These are phyloP conservation scores for Orthonyx spaldingii DNA, from an alignment of 2,113 vertebrate species.

Conservation along the genomic window DNA sequence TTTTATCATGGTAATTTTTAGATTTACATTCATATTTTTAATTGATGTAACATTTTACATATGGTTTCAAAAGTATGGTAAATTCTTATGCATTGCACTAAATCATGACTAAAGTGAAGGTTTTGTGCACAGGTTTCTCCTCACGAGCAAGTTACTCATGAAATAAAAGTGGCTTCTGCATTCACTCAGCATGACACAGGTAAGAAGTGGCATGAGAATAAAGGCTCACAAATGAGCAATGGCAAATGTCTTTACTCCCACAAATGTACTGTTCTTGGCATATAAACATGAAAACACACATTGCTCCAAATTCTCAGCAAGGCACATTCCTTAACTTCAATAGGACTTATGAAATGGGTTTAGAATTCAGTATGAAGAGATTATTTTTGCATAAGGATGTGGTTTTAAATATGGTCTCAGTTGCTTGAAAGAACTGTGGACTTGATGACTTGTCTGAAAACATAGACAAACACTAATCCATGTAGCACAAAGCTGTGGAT, in stretches of 20 bases:
- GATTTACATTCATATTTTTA: not conserved
- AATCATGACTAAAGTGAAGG: slow-evolving; percentile 20
- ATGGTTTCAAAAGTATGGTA: not conserved
- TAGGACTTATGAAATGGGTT: not conserved
- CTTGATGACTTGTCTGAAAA: not conserved
- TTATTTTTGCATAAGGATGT: not conserved
- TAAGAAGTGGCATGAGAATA: slow-evolving; percentile 36
- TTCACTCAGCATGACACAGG: slow-evolving; percentile 67
- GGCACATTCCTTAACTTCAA: not conserved
- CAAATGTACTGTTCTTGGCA: not conserved
- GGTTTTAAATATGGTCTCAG: not conserved
- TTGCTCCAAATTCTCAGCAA: not conserved
- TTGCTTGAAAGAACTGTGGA: not conserved
- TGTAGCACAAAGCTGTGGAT: not conserved
- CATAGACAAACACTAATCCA: not conserved
- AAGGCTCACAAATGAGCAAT: not conserved
- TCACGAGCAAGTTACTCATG: slow-evolving; percentile 46
- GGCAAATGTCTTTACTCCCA: not conserved
- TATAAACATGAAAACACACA: not conserved
- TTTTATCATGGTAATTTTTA: not conserved
- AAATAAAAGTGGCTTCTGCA: slow-evolving; percentile 58
- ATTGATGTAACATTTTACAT: not conserved
- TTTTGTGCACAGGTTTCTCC: slow-evolving; percentile 67
- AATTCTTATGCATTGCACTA: not conserved
- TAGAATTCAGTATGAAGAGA: not conserved